A percentile compares a stretch with the other conserved stretches of the same genome.
These are phyloP conservation scores for Simalia tracyae DNA, from an alignment of 2,797 vertebrate species.

Conservation along the genomic window DNA sequence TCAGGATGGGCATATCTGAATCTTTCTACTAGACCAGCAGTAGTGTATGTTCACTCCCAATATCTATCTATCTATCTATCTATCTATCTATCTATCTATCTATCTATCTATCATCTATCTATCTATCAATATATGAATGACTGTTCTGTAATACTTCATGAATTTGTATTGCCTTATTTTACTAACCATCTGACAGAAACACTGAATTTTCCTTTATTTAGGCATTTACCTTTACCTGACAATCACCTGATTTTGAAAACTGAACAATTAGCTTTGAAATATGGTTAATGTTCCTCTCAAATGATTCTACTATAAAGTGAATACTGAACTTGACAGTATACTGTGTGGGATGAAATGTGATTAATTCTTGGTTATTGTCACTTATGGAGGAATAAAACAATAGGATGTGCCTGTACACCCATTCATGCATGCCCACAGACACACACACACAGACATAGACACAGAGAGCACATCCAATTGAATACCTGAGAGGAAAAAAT, in stretches of 20 bases:
- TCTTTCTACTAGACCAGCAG: background rate
- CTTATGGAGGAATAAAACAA: background rate
- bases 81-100: no score
- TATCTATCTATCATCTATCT: no score
- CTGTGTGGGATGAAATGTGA: background rate
- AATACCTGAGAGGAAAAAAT: constrained; percentile 30
- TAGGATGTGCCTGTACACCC: background rate
- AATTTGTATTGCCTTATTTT: background rate
- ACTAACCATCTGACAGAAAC: constrained; percentile 4
- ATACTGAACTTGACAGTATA: rapidly evolving
- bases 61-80: no score
- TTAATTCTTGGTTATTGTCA: constrained; percentile 18
- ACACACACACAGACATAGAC: background rate
- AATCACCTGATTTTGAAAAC: background rate
- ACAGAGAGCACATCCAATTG: background rate
- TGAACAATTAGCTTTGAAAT: background rate
- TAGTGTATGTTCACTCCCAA: background rate
- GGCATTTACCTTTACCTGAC: background rate
- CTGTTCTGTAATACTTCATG: background rate
- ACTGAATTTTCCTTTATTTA: background rate
- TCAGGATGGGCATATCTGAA: background rate
- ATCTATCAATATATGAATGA: background rate
- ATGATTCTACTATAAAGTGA: background rate
- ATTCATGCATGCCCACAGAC: background rate
- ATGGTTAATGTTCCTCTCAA: background rate